Conservation (phyloP, 2,113 vertebrate species). For the Sebastes schlegelii region DNA sequence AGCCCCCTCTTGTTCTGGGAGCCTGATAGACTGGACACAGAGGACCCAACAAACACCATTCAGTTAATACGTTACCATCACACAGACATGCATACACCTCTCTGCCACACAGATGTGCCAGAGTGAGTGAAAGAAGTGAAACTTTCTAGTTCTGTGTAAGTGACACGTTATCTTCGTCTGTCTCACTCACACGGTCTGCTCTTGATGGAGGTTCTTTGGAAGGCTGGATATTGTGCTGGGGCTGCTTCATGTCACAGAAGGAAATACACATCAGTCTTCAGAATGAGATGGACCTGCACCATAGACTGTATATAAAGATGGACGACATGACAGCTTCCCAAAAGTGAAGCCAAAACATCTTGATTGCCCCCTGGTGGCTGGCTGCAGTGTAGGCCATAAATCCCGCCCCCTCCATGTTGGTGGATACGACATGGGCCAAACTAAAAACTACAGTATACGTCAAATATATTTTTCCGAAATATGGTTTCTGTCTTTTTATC, state of each 20-base stretch:
- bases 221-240: conserved; percentile 55
- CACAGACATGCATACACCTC: conserved; percentile 8
- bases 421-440: too few relatives aligned
- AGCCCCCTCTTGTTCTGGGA: conserved; percentile 4
- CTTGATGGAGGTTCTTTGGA: conserved; percentile 75
- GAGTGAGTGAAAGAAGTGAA: conserved; percentile 14
- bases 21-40: conserved; percentile 18
- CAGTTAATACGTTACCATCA: conserved; percentile 31
- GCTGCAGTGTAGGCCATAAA: too few relatives aligned
- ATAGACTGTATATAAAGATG: too few relatives aligned
- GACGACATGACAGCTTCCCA: too few relatives aligned
- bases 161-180: conserved; percentile 38
- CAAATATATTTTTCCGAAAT: too few relatives aligned
- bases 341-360: too few relatives aligned
- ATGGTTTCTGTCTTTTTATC: too few relatives aligned
- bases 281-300: not conserved
- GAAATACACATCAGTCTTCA: conserved; percentile 56
- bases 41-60: conserved; percentile 36
- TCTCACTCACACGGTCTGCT: conserved; percentile 77
- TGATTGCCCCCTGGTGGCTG: too few relatives aligned
- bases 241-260: conserved; percentile 56
- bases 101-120: conserved; percentile 26
- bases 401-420: too few relatives aligned
- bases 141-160: conserved; percentile 6
- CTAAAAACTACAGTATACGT: too few relatives aligned